phyloP scores from a whole-genome alignment of 92 coral and sea anemone genomes.

The Parazoanthus darwini region DNA sequence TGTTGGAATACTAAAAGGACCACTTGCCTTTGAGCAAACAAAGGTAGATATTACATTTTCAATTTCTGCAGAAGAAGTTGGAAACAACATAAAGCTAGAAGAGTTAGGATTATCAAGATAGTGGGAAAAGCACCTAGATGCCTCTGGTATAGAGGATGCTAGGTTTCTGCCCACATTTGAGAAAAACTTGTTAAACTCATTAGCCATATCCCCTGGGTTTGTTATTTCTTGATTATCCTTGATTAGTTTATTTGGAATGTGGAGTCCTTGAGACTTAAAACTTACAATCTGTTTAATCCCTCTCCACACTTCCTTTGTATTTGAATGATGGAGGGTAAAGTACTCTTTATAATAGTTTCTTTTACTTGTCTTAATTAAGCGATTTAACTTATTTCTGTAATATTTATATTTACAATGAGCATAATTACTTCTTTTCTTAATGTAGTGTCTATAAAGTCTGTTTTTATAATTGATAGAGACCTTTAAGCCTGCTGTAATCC shows the following conservation, averaged over 20 bases:
- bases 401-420: not conserved
- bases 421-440: not conserved
- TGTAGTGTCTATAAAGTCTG: not conserved
- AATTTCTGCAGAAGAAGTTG: slow-evolving; percentile 16
- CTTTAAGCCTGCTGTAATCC: not conserved
- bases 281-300: slow-evolving; percentile 20
- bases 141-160: not conserved
- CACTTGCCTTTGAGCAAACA: slow-evolving; percentile 17
- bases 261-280: slow-evolving; percentile 22
- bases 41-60: slow-evolving; percentile 17
- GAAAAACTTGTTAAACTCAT: slow-evolving; percentile 24
- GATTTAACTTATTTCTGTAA: too few relatives aligned
- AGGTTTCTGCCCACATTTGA: not conserved
- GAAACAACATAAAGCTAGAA: slow-evolving; percentile 10
- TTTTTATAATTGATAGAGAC: not conserved
- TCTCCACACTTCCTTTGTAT: not conserved
- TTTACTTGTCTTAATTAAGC: too few relatives aligned
- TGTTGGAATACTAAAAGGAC: slow-evolving; percentile 36
- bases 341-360: too few relatives aligned
- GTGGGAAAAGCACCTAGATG: not conserved
- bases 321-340: too few relatives aligned
- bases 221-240: slow-evolving; percentile 33
- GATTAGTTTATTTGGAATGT: slow-evolving; percentile 4
- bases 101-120: not conserved
- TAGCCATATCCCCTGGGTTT: slow-evolving; percentile 16